Evolutionary conservation across 2,888 invertebrate species (phyloP), one percentile per base, ranked within the genome.

Genomic region (Sicus ferrugineus): DNA sequence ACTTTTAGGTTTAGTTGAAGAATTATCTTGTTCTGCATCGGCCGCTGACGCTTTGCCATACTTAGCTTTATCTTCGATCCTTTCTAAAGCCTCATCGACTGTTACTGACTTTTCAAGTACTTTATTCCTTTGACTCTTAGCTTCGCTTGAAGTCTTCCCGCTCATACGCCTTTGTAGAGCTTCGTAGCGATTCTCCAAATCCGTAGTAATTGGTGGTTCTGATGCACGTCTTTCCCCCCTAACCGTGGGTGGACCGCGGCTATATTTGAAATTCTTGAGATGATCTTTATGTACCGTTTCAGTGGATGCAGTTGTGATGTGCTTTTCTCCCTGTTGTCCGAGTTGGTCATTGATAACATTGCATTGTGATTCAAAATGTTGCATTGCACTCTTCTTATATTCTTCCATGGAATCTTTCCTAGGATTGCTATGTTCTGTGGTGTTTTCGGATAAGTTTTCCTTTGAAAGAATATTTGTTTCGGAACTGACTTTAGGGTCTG

Each of bases 161-260:
- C 75, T 74, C 76, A 76, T 75, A 1, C 75, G 72, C 67, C 66
- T 67, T 69, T 78, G 46, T 66, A 77, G 30, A 7, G 76, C 75
- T 62, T 76, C 73, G 64, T 73, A 78, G 6, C 78, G 74, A 9
- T 66, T 72, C 64, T 78, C 77, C 16, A 77, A 34, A 31, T 75
- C 76, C 56, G 75, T 76, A 21, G 75, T 77, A 19, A 75, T 77
- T 23, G 78, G 79, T 50, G 74, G 68, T 23, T 75, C 74, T 2
- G 76, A 75, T 2, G 74, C 70, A 0, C 74, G 70, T 52, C 74
- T 26, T 0, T 3, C 16, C 2, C 42, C 58, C 26, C 6, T 2
- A 16, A 14, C 42, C 11, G 6, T n/a, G n/a, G n/a, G n/a, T n/a
- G n/a, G n/a, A n/a, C n/a, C 0, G n/a, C 14, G 1, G 21, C n/a